phyloP scores from a whole-genome alignment of 2,113 vertebrate species.

The Gasterosteus aculeatus region DNA sequence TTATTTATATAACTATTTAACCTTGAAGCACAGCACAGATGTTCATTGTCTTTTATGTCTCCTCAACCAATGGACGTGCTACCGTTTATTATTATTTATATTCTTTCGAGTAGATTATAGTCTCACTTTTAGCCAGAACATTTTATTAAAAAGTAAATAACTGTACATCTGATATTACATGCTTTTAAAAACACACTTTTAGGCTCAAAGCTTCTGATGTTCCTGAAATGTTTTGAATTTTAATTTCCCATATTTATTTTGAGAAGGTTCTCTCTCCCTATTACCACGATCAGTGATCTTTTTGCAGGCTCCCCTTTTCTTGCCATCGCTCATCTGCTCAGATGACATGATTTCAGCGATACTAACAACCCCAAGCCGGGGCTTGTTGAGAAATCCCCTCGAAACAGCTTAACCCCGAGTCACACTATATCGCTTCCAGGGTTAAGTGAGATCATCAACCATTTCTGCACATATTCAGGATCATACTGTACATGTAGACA shows the following conservation, averaged over 20 bases:
- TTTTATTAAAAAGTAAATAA: neutral
- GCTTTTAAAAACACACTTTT: neutral
- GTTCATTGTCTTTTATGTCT: neutral
- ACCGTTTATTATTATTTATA: neutral
- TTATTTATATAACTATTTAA: slow-evolving; percentile 12
- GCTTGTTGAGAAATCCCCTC: slow-evolving; percentile 50
- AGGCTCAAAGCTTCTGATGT: neutral
- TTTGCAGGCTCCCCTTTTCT: neutral
- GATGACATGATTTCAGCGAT: slow-evolving; percentile 35
- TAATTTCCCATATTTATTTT: neutral
- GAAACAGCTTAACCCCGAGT: slow-evolving; percentile 1
- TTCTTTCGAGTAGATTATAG: neutral
- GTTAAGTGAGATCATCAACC: slow-evolving; percentile 26
- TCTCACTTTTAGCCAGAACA: neutral
- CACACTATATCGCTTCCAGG: slow-evolving; percentile 11
- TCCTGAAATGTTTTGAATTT: neutral
- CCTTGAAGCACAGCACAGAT: neutral
- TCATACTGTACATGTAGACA: neutral
- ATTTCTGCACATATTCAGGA: slow-evolving; percentile 8
- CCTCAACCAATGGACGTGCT: neutral
- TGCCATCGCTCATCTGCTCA: slow-evolving; percentile 45
- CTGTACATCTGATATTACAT: neutral
- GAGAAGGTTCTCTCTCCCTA: neutral
- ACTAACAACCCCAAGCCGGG: slow-evolving; percentile 52
- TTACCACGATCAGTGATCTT: slow-evolving; percentile 30